phyloP scores from a whole-genome alignment of 2,113 vertebrate species.

The Sander vitreus region DNA sequence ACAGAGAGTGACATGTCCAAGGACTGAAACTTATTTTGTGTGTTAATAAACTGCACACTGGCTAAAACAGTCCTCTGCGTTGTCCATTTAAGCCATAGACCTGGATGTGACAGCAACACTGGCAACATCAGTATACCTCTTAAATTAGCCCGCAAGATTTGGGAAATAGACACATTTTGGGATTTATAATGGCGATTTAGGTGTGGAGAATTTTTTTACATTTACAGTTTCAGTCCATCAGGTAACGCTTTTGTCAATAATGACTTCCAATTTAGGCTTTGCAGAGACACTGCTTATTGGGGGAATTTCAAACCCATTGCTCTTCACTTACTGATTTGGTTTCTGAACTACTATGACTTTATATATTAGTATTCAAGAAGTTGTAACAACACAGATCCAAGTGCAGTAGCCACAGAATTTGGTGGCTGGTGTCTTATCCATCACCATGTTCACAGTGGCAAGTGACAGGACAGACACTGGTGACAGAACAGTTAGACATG shows the following conservation, averaged over 20 bases:
- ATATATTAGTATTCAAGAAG: conserved; percentile 8
- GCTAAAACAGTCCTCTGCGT: background rate
- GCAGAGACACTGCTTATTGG: background rate
- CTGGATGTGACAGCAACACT: conserved; percentile 2
- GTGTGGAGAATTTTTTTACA: background rate
- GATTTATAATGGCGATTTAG: background rate
- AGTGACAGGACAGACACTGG: conserved; percentile 5
- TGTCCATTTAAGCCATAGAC: background rate
- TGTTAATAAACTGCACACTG: background rate
- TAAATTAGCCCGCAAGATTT: background rate
- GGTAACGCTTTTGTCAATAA: background rate
- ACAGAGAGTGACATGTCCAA: conserved; percentile 3
- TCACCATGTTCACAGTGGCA: background rate
- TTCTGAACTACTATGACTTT: background rate
- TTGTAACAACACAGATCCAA: background rate
- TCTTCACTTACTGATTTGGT: background rate
- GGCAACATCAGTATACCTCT: background rate
- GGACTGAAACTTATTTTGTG: background rate
- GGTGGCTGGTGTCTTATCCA: background rate
- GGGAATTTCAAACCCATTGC: background rate
- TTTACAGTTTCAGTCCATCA: background rate
- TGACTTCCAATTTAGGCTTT: background rate
- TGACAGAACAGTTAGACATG: background rate
- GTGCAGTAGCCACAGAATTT: background rate
- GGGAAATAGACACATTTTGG: background rate